These are phyloP conservation scores for Epiperipatus broadwayi DNA, from an alignment of 2,888 invertebrate species.

Conservation along the genomic window DNA sequence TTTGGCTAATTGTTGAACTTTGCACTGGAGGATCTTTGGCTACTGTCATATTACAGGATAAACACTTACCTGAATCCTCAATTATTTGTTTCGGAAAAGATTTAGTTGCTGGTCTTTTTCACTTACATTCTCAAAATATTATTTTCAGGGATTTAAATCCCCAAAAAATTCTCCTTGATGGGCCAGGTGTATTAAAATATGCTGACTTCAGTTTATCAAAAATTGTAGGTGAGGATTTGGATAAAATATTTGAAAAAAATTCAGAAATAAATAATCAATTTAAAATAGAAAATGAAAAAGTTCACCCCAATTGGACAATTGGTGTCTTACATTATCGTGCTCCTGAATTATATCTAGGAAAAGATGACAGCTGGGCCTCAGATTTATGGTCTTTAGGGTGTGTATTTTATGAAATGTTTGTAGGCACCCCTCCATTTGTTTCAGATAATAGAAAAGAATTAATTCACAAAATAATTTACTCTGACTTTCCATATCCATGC, in stretches of 20 bases:
- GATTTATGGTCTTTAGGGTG: conserved; percentile 29
- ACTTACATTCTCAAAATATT: conserved; percentile 25
- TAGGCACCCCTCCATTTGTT: too few relatives aligned
- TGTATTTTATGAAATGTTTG: conserved; percentile 28
- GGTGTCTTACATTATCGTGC: conserved; percentile 18
- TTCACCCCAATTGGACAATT: too few relatives aligned
- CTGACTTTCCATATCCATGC: too few relatives aligned
- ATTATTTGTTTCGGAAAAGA: conserved; percentile 28
- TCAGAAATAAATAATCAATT: conserved; percentile 23
- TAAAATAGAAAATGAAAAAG: conserved; percentile 18
- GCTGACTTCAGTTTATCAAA: conserved; percentile 28
- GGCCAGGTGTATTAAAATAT: conserved; percentile 26
- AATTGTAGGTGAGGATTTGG: conserved; percentile 28
- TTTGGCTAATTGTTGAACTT: conserved; percentile 31
- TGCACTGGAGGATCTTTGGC: conserved; percentile 23
- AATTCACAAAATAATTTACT: too few relatives aligned
- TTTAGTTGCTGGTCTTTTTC: conserved; percentile 28
- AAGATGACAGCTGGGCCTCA: conserved; percentile 17
- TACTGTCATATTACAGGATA: conserved; percentile 18
- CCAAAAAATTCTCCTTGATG: conserved; percentile 29
- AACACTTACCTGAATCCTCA: conserved; percentile 27
- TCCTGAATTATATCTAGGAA: conserved; percentile 27
- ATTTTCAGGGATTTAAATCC: too few relatives aligned
- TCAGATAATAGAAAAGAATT: too few relatives aligned
- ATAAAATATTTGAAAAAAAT: conserved; percentile 27